Evolutionary conservation across 2,113 vertebrate species (phyloP).

Genomic region (Jaculus jaculus): DNA sequence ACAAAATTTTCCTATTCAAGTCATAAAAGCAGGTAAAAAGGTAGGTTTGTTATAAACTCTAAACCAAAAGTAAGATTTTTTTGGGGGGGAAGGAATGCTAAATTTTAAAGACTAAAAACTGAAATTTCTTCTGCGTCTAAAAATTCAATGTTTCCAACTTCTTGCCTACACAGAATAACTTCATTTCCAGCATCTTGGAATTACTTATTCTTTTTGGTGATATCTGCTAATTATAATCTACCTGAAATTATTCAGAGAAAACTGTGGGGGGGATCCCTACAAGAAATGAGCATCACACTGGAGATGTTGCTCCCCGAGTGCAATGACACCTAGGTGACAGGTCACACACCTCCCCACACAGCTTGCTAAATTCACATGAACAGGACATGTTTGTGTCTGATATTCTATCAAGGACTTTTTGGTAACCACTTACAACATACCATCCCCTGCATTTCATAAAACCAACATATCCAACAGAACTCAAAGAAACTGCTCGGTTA

Average conservation of each 20-base stretch:
- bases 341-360: neutral
- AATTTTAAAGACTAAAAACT: constrained; percentile 25
- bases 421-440: neutral
- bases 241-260: neutral
- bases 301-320: neutral
- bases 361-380: neutral
- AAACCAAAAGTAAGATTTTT: neutral
- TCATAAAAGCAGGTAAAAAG: neutral
- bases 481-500: constrained; percentile 37
- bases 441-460: neutral
- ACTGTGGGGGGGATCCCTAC: neutral
- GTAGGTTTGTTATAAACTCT: neutral
- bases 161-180: neutral
- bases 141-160: neutral
- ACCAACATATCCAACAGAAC: neutral
- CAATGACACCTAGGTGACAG: neutral
- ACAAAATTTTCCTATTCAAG: neutral
- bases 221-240: neutral
- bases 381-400: neutral
- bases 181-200: neutral
- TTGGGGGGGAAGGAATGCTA: neutral
- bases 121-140: constrained; percentile 8
- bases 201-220: constrained; percentile 21
- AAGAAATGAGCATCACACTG: neutral
- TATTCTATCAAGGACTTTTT: neutral